Evolutionary conservation across 2,113 vertebrate genomes (phyloP).

Genomic region (Pteropus alecto): DNA sequence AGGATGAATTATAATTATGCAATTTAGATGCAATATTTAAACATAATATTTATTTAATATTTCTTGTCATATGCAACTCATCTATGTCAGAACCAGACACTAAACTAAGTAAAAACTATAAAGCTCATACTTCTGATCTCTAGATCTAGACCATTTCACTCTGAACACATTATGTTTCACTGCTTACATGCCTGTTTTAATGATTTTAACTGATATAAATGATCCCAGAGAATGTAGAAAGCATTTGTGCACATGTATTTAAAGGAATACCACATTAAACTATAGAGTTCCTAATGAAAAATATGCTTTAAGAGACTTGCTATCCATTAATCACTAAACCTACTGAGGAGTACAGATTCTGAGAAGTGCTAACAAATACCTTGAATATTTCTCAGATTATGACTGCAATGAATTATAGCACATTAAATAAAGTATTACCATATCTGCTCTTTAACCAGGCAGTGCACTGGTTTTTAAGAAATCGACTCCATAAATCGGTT

Average conservation of each 20-base stretch:
- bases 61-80: conserved; percentile 51
- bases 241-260: conserved; percentile 72
- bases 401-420: conserved; percentile 35
- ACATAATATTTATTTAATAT: conserved; percentile 47
- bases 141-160: conserved; percentile 63
- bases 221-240: conserved; percentile 67
- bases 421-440: conserved; percentile 2
- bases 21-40: conserved; percentile 59
- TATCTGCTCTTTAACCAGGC: conserved; percentile 17
- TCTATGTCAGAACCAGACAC: conserved; percentile 47
- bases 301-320: background rate
- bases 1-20: conserved; percentile 38
- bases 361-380: background rate
- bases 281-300: conserved; percentile 23
- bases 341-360: background rate
- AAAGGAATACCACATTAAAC: conserved; percentile 57
- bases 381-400: conserved; percentile 30
- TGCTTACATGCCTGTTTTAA: conserved; percentile 70
- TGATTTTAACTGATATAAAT: conserved; percentile 75
- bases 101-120: conserved; percentile 56
- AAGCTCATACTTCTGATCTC: conserved; percentile 52
- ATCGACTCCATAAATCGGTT: conserved; percentile 29
- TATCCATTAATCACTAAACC: background rate
- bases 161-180: conserved; percentile 71
- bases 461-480: conserved; percentile 43